A percentile compares a stretch with the other conserved stretches of the same genome.
phyloP scores from a whole-genome alignment of 2,113 vertebrate genomes.

The Scytalopus superciliaris region DNA sequence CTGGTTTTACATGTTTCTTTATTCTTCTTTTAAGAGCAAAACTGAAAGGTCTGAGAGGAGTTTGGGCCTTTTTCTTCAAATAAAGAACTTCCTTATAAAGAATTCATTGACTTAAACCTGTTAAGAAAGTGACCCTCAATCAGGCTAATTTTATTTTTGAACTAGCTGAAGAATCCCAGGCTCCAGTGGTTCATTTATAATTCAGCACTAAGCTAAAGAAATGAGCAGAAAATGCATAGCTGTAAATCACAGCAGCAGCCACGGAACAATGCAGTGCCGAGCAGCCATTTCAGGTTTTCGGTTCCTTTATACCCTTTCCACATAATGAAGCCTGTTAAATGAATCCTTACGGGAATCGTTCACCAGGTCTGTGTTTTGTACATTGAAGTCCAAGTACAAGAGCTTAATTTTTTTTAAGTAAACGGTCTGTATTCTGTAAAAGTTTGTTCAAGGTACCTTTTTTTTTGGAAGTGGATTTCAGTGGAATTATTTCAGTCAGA shows the following conservation, averaged over 20 bases:
- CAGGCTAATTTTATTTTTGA: conserved; percentile 51
- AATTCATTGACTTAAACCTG: conserved; percentile 5
- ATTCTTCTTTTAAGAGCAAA: not conserved
- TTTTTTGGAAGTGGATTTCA: not conserved
- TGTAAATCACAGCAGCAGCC: conserved; percentile 13
- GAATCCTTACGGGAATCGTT: conserved; percentile 54
- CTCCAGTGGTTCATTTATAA: conserved; percentile 61
- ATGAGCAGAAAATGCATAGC: conserved; percentile 14
- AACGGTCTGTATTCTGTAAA: conserved; percentile 14
- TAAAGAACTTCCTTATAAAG: not conserved
- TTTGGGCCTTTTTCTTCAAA: not conserved
- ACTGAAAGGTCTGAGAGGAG: not conserved
- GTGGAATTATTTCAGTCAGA: not conserved
- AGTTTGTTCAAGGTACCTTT: conserved; percentile 25
- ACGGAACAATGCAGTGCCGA: not conserved
- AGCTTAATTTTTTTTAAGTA: not conserved
- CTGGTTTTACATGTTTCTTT: not conserved
- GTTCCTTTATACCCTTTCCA: not conserved
- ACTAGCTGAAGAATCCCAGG: conserved; percentile 29
- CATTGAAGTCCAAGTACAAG: conserved; percentile 19
- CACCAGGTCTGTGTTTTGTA: not conserved
- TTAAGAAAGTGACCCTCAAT: not conserved
- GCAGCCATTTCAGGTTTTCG: not conserved
- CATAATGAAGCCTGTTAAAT: not conserved
- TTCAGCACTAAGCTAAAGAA: conserved; percentile 51